Evolutionary conservation across 2,797 vertebrate species (phyloP).

Genomic region (Trichosurus vulpecula): DNA sequence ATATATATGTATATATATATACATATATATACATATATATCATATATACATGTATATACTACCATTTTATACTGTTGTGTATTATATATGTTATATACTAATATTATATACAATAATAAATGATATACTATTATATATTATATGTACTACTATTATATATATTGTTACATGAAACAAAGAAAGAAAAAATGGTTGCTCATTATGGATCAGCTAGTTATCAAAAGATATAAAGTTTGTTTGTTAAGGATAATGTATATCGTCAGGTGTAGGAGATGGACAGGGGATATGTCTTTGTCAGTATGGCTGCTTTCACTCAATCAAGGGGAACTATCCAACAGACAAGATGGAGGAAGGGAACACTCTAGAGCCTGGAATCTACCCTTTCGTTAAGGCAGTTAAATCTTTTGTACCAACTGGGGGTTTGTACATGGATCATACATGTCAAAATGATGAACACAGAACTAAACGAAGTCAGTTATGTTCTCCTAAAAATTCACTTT

Average conservation of each 20-base stretch:
- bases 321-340: background rate
- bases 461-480: background rate
- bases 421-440: background rate
- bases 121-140: background rate
- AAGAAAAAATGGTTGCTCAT: background rate
- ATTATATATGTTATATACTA: background rate
- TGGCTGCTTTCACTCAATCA: background rate
- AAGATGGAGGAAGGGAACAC: background rate
- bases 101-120: background rate
- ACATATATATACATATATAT: too few species aligned
- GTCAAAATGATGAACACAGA: background rate
- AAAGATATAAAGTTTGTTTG: background rate
- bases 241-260: background rate
- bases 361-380: background rate
- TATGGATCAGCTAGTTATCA: background rate
- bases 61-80: too few species aligned
- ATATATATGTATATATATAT: too few species aligned
- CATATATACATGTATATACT: too few species aligned
- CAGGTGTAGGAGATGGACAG: background rate
- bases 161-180: background rate
- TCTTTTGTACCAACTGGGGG: background rate
- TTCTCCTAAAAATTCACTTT: background rate
- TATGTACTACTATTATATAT: background rate
- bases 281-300: background rate
- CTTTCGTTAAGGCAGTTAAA: background rate